Percentiles rank a stretch among this genome's conserved stretches.
Evolutionary conservation across 2,888 invertebrate genomes (phyloP).

Genomic region (Chrysina gloriosa): DNA sequence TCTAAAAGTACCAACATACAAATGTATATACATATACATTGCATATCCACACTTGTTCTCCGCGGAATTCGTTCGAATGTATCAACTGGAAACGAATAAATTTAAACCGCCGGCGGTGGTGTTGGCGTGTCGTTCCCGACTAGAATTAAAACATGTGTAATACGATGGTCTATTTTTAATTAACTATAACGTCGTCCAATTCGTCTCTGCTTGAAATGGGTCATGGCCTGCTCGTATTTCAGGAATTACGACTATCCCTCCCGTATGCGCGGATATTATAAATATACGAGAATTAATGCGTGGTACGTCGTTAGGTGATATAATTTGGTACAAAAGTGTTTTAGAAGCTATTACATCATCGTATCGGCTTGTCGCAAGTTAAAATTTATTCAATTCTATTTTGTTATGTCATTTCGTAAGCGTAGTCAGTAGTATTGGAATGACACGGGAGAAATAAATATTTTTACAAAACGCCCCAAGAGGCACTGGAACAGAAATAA

Average conservation of each 20-base stretch:
- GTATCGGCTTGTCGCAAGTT: not conserved
- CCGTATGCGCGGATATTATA: conserved; percentile 15
- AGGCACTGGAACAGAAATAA: no score
- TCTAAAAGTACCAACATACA: no score
- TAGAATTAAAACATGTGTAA: not conserved
- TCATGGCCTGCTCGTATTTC: conserved; percentile 32
- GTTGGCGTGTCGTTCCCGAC: not conserved
- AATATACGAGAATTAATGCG: conserved; percentile 1
- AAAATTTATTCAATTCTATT: not conserved
- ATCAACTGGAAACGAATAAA: not conserved
- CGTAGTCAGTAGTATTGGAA: no score
- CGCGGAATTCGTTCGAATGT: not conserved
- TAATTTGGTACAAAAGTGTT: not conserved
- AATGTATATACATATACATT: no score
- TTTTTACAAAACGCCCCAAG: no score
- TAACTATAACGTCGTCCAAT: conserved; percentile 10
- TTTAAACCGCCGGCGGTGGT: not conserved
- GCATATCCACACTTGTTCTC: no score
- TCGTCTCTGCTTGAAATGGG: conserved; percentile 4
- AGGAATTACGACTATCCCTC: conserved; percentile 21
- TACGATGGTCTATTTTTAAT: conserved; percentile 20
- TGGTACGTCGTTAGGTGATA: not conserved
- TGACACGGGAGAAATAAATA: no score
- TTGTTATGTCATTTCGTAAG: no score
- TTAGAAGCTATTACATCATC: not conserved